Evolutionary conservation across 64 coral and sea anemone genomes (phyloP), one percentile per base, ranked within the genome.

Genomic region (Stichodactyla helianthus): DNA sequence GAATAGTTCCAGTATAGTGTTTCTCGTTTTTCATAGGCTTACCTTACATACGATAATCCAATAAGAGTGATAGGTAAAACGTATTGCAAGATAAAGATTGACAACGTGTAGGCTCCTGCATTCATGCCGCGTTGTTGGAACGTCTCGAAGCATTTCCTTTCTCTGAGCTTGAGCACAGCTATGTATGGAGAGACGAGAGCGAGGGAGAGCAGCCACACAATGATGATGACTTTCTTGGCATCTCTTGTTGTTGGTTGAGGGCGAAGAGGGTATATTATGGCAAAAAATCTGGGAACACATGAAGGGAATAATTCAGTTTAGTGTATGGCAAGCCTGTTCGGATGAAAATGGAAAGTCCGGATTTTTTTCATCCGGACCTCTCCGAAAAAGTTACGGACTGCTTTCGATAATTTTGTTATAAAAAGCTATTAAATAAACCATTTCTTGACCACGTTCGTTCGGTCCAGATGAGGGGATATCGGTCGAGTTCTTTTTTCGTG

Each of bases 21-120:
- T 18, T 63, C 19, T 14, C 18, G 19, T 60, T 15, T 60, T 17
- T 60, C 5, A 60, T 15, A 17, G 1, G 22, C 79, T 11, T 56
- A 96, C 94, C 94, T 93, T 89, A 96, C 88, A 51, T 96, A 96
- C 14, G 94, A 92, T 18, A 96, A 83, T 65, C 94, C 94, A 96
- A 96, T 96, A 53, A 96, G 84, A 27, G 94, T 92, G 16, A 96
- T 65, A 2, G 94, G 94, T 28, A 96, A 74, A n/a, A 96, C 88
- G 77, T 96, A 96, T 80, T 93, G 91, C 35, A 93, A 68, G 26
- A 96, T 89, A 56, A 96, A 96, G 15, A 96, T 96, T 0, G 94
- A 87, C 22, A 96, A 60, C 2, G 94, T 96, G 57, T 96, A 96
- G 17, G 53, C 88, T 7, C 71, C 91, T 76, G 87, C 84, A 50